A percentile compares a stretch with the other conserved stretches of the same genome.
Evolutionary conservation across 2,888 invertebrate species (phyloP).

Genomic region (Pristionchus entomophagus): DNA sequence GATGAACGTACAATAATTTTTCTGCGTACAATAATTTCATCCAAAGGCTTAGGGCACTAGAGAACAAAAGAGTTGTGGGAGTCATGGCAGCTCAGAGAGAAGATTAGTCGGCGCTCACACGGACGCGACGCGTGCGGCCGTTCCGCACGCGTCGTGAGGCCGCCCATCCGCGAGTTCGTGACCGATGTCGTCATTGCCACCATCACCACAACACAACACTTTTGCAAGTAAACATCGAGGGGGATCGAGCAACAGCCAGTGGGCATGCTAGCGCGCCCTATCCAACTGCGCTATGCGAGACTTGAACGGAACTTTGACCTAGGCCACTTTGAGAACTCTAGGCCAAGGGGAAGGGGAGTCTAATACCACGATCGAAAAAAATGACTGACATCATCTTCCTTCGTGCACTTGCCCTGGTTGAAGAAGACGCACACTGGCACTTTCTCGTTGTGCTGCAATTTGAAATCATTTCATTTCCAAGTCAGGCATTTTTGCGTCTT

Average conservation of each 20-base stretch:
- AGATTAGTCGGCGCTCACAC: constrained; percentile 53
- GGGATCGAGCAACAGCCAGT: not conserved
- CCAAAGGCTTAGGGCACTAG: not conserved
- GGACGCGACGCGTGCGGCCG: constrained; percentile 31
- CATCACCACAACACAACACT: not conserved
- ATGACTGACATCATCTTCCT: constrained; percentile 49
- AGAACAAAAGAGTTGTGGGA: too few relatives aligned
- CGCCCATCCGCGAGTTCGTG: constrained; percentile 41
- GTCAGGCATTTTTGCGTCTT: not conserved
- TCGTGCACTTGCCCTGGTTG: constrained; percentile 48
- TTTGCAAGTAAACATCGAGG: not conserved
- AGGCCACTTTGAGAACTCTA: not conserved
- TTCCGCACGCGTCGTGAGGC: not conserved
- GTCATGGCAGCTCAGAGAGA: constrained; percentile 52
- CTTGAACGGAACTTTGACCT: not conserved
- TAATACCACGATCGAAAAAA: not conserved
- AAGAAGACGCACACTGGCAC: constrained; percentile 50
- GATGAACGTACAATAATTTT: not conserved
- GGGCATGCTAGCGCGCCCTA: not conserved
- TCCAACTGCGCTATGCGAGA: not conserved
- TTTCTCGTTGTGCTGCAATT: constrained; percentile 42
- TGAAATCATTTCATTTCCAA: not conserved
- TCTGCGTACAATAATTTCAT: not conserved
- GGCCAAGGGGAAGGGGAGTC: too few relatives aligned
- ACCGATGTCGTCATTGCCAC: constrained; percentile 40